These are phyloP conservation scores for Ancistrus triradiatus DNA, from an alignment of 2,113 vertebrate species.

Conservation along the genomic window DNA sequence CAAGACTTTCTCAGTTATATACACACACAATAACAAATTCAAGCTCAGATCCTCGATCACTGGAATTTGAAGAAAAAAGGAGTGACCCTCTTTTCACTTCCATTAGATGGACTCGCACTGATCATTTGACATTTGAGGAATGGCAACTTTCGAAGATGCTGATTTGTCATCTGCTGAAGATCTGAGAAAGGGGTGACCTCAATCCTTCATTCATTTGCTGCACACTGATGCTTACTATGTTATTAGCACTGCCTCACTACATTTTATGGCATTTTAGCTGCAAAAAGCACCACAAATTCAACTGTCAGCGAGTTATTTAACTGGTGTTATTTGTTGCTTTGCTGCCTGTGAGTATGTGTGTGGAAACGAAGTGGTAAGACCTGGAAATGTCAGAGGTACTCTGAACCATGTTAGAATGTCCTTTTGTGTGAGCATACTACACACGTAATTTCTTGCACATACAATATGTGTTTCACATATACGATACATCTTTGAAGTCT, in stretches of 20 bases:
- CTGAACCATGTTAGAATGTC: conserved; percentile 16
- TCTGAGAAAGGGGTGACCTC: conserved; percentile 56
- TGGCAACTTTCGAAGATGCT: conserved; percentile 38
- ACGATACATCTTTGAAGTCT: too few species aligned
- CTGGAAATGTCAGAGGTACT: conserved; percentile 38
- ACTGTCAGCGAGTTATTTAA: conserved; percentile 22
- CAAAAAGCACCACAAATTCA: conserved; percentile 2
- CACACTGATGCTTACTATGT: conserved; percentile 20
- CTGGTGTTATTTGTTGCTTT: conserved; percentile 25
- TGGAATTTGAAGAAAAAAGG: background rate
- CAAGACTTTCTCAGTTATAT: too few species aligned
- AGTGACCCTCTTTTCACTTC: background rate
- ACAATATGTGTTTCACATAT: too few species aligned
- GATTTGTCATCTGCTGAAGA: conserved; percentile 50
- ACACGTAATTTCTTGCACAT: background rate
- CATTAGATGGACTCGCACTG: conserved; percentile 19
- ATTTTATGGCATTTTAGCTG: conserved; percentile 16
- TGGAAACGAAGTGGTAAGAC: conserved; percentile 26
- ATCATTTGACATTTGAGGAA: conserved; percentile 50
- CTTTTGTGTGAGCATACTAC: conserved; percentile 12
- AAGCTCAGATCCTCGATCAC: too few species aligned
- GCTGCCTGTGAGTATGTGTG: conserved; percentile 10
- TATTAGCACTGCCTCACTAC: conserved; percentile 26
- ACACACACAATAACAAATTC: too few species aligned
- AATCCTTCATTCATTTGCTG: conserved; percentile 57